Evolutionary conservation across 1,140 invertebrate species (phyloP), one percentile per base, ranked within the genome.

Genomic region (Globodera rostochiensis): DNA sequence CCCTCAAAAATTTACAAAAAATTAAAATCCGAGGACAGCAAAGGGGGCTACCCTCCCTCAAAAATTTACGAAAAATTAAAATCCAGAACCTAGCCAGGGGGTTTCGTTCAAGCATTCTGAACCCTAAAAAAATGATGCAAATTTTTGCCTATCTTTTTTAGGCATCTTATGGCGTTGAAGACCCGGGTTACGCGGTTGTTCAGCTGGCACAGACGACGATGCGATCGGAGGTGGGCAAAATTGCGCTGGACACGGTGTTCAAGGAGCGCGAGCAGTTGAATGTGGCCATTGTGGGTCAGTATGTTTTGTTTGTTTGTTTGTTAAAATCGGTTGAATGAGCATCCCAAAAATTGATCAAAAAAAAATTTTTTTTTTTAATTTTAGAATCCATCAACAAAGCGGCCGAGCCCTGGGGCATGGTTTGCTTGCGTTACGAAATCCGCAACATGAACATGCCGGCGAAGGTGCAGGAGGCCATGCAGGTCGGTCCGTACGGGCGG

Each of bases 191-290:
- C 93, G 97, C 97, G 6, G 96, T 99, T 77, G 98, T 96, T 66
- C 97, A 99, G 91, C 91, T 99, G 66, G 97, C 97, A 0, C 97
- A 99, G 92, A 99, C 97, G 0, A 99, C 97, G 13, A 99, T 99
- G 97, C 94, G 94, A 90, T 98, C 97, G 6, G 97, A 99, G 91
- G 91, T 99, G 49, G 97, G 97, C 82, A 98, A 98, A 92, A 99
- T 99, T 90, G 93, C 94, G n/a, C 90, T 99, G 82, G 97, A 99
- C 90, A 96, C 95, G 90, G 95, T 99, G 0, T 99, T 99, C 89
- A 93, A 94, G 84, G 97, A 99, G 91, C 93, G 97, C 90, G 97
- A 98, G 91, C 94, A 93, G 80, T 92, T 99, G 3, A 99, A 99
- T 92, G 93, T 95, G n/a, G 93, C 93, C 75, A 99, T 99, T 87